phyloP scores from a whole-genome alignment of 35 echinoderm and acorn worm species.

The Antedon bifida region DNA sequence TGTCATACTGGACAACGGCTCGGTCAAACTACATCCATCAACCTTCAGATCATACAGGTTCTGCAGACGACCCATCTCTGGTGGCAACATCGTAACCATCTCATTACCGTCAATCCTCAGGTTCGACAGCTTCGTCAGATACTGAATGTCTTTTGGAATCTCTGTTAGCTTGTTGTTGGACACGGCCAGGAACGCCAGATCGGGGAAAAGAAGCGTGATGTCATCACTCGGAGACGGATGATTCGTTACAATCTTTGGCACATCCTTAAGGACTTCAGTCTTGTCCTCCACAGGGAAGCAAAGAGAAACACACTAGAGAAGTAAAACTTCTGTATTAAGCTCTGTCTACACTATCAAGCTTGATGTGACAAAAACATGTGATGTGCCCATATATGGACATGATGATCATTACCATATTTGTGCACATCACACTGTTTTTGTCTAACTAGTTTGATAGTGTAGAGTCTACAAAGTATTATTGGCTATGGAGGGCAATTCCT shows the following conservation, averaged over 20 bases:
- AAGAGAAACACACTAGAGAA: slow-evolving; percentile 1
- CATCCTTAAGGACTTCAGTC: neutral
- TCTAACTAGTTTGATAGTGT: no score
- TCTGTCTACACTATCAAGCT: no score
- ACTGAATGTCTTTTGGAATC: slow-evolving; percentile 73
- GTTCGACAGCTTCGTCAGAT: slow-evolving; percentile 69
- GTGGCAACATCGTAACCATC: slow-evolving; percentile 60
- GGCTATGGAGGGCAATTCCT: no score
- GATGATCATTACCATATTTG: no score
- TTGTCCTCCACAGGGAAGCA: neutral
- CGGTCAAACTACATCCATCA: slow-evolving; percentile 52
- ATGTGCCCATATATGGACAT: no score
- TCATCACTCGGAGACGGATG: slow-evolving; percentile 21
- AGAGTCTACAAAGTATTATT: no score
- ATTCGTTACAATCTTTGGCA: slow-evolving; percentile 18
- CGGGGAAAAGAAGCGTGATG: slow-evolving; percentile 76
- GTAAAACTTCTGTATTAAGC: neutral
- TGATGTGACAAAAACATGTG: no score
- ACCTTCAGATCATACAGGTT: slow-evolving; percentile 64
- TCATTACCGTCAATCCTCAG: slow-evolving; percentile 68
- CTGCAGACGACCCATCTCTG: slow-evolving; percentile 80
- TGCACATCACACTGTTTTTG: no score
- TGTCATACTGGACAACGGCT: slow-evolving; percentile 39
- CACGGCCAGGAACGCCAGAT: slow-evolving; percentile 51
- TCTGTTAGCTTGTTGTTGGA: slow-evolving; percentile 60